Base-by-base conservation (phyloP, 35 echinoderm and acorn worm genomes). In the Amphiura filiformis region DNA sequence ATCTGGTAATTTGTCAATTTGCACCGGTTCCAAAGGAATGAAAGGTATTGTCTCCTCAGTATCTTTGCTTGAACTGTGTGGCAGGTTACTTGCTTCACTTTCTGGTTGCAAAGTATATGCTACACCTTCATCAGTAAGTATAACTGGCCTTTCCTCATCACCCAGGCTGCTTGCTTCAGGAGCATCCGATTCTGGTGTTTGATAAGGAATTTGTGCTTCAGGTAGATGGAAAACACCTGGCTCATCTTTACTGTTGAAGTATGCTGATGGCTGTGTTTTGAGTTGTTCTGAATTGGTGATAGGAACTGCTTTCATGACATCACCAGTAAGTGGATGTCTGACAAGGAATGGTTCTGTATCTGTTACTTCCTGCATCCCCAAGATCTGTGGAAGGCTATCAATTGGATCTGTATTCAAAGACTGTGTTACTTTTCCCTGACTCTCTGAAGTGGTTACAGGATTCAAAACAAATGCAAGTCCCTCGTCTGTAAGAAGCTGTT, bases 401-500 rank as follows among this genome's bases (percentile, higher is more conserved):
- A 47, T 47, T 47, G 41, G 41, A 9, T 47, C 41, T 17, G 4
- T 4, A 4, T 9, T 47, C 17, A 47, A 4, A 47, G 41, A 47
- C 4, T 9, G 41, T 4, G 17, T 17, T 9, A 17, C 5, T 47
- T 47, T 47, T 47, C 41, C 41, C 41, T 47, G 41, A 47, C 17
- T 17, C 17, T 47, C 41, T 9, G 41, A 47, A 47, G 5, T 47
- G 41, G 4, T 47, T 47, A 88, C 78, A 3, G 89, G 89, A 22
- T 65, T 91, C 37, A 95, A 76, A 1, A 91, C 81, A 88, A 49
- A 95, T 40, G 93, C 93, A 44, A 80, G 85, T n/a, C 93, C 93
- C 39, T 91, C 26, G 32, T 88, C 76, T 83, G 93, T 95, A 32
- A 94, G 76, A 34, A 91, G 47, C 56, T 91, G 61, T 23, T 70